Evolutionary conservation across 2,113 vertebrate genomes (phyloP), one percentile per base, ranked within the genome.

Genomic region (Alaudala cheleensis): DNA sequence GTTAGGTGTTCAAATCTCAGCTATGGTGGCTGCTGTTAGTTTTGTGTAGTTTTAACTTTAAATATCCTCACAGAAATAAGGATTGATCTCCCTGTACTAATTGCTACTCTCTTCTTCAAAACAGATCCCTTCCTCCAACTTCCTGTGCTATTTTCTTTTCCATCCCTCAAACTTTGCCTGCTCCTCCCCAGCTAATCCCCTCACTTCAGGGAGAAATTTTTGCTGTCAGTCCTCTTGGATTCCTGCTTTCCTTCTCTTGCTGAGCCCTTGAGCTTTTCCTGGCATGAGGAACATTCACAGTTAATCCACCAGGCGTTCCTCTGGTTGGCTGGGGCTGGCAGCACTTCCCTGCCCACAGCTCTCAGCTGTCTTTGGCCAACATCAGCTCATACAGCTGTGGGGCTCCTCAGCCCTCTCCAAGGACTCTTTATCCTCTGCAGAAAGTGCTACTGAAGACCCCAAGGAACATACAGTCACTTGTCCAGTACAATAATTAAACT

Each of bases 251-350:
- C 49, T 87, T 92, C 31, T 70, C 57, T 84, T 0, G 0, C 22
- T 69, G 86, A 93, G 83, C 69, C 78, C 56, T 87, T 76, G 86
- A 92, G 95, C 73, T 86, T 76, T 91, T 81, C 57, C 49, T 89
- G 91, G 73, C 61, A 9, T 2, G 22, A 45, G 40, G 57, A 78
- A 19, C 47, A 5, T n/a, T 40, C 23, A 15, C 34, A 70, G 54
- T 88, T 93, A 60, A 95, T 81, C 86, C 17, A 2, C 12, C 51
- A 58, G 74, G 64, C 58, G 15, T 77, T 77, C 14, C 12, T 42
- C 31, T 0, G 3, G 18, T 51, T 79, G 71, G 25, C 26, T 6
- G 4, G 19, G 50, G 10, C 81, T 81, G 79, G 50, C 72, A 74
- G 64, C 2, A 0, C 33, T 84, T 81, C 34, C 44, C 61, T 88